A percentile compares a stretch with the other conserved stretches of the same genome.
Evolutionary conservation across 2,113 vertebrate species (phyloP).

Genomic region (Gambusia affinis): DNA sequence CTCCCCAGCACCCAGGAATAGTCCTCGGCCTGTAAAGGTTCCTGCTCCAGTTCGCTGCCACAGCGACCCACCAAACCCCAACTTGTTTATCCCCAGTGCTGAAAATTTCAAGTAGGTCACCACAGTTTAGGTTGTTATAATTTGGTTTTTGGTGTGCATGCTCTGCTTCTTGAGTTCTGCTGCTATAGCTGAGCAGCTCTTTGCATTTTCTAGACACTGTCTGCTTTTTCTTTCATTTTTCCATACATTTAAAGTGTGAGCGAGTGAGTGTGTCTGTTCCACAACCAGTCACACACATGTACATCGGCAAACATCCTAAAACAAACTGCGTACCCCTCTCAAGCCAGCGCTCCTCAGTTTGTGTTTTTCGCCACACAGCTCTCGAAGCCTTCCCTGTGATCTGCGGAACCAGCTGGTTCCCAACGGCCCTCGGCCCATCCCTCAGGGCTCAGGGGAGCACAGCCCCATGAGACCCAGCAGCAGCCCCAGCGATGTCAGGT

Average conservation of each 20-base stretch:
- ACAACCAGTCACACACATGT: constrained; percentile 26
- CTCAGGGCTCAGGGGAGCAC: constrained; percentile 81
- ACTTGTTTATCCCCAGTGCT: constrained; percentile 91
- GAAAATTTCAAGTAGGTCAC: constrained; percentile 91
- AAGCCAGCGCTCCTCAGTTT: constrained; percentile 80
- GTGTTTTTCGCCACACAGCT: constrained; percentile 88
- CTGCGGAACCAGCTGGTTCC: constrained; percentile 88
- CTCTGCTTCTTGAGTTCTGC: constrained; percentile 28
- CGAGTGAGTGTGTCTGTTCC: constrained; percentile 28
- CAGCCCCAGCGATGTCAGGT: constrained; percentile 94
- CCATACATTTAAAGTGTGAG: background rate
- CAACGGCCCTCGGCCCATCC: constrained; percentile 84
- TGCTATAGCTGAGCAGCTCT: constrained; percentile 11
- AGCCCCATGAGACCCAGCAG: constrained; percentile 84
- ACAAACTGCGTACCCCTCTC: constrained; percentile 25
- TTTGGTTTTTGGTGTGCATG: constrained; percentile 37
- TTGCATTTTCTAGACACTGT: constrained; percentile 8
- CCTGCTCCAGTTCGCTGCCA: constrained; percentile 86
- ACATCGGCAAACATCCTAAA: constrained; percentile 40
- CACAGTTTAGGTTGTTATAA: background rate
- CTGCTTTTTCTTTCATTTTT: background rate
- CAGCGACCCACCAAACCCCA: constrained; percentile 97
- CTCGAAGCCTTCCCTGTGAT: constrained; percentile 89
- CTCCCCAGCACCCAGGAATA: constrained; percentile 90
- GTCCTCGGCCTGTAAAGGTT: constrained; percentile 95